These are phyloP conservation scores for Chitala chitala DNA, from an alignment of 2,113 vertebrate genomes.

Conservation along the genomic window DNA sequence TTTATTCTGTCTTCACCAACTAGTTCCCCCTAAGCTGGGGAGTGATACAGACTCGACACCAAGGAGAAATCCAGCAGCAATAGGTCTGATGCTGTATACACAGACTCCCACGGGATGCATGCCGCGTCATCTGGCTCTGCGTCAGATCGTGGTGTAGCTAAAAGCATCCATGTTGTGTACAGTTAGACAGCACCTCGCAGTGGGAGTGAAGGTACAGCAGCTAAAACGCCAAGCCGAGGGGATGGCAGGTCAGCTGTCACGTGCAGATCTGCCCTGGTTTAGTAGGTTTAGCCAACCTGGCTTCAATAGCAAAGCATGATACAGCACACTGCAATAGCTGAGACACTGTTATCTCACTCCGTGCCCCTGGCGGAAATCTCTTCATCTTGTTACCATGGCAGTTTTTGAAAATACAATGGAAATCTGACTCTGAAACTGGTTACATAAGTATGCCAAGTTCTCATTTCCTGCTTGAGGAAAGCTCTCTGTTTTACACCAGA, in stretches of 20 bases:
- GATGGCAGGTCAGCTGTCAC: background rate
- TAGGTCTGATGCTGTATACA: background rate
- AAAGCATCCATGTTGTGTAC: background rate
- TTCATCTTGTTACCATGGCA: slow-evolving; percentile 58
- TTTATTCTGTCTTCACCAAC: background rate
- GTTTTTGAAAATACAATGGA: slow-evolving; percentile 55
- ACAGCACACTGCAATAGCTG: background rate
- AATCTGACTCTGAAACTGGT: background rate
- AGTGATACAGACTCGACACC: background rate
- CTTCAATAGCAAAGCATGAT: background rate
- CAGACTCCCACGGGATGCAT: background rate
- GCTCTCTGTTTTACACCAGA: slow-evolving; percentile 1
- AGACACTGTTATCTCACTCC: background rate
- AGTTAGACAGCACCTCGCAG: background rate
- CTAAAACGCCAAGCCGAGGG: background rate
- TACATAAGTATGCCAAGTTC: slow-evolving; percentile 5
- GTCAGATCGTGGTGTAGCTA: background rate
- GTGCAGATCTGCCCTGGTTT: background rate
- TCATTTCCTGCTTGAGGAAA: background rate
- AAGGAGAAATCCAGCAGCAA: background rate
- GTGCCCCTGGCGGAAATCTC: slow-evolving; percentile 27
- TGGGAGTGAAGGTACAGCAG: background rate
- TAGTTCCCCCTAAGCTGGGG: background rate
- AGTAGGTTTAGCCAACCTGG: background rate
- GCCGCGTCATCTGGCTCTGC: background rate